Conservation (phyloP, 2,113 vertebrate genomes). For the Ptyas mucosa region DNA sequence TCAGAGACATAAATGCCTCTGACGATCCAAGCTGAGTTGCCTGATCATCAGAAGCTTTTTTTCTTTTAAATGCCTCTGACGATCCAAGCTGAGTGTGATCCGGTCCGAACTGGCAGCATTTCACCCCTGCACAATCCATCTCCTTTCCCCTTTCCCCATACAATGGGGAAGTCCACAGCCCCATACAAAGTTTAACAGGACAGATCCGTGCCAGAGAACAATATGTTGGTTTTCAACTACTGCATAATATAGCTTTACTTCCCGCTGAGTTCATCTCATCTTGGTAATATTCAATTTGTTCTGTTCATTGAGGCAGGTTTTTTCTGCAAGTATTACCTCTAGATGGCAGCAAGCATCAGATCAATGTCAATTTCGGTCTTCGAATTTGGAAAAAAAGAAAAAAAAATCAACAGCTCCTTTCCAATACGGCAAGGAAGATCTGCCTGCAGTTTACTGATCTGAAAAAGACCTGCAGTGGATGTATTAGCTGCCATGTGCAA, state of each 20-base stretch:
- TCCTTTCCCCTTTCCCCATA: not conserved
- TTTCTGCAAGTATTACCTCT: not conserved
- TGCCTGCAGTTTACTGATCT: not conserved
- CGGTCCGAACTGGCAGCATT: too few species aligned
- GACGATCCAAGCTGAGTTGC: too few species aligned
- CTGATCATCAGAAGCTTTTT: too few species aligned
- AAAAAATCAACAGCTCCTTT: not conserved
- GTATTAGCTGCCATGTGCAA: not conserved
- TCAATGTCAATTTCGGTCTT: not conserved
- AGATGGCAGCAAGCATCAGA: slow-evolving; percentile 31
- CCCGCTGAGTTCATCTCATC: fast-evolving
- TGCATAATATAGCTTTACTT: not conserved
- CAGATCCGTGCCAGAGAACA: not conserved
- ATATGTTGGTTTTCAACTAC: not conserved
- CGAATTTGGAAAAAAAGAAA: not conserved
- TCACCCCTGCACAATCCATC: too few species aligned
- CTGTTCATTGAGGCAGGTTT: not conserved
- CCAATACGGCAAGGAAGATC: not conserved
- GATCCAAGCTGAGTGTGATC: too few species aligned
- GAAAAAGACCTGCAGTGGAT: not conserved
- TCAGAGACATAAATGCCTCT: too few species aligned
- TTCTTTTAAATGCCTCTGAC: too few species aligned
- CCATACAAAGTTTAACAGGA: not conserved
- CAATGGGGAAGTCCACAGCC: not conserved
- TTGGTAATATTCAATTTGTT: not conserved